Base-by-base conservation (phyloP, 2,888 invertebrate species). In the Aleiodes leptofemur region DNA sequence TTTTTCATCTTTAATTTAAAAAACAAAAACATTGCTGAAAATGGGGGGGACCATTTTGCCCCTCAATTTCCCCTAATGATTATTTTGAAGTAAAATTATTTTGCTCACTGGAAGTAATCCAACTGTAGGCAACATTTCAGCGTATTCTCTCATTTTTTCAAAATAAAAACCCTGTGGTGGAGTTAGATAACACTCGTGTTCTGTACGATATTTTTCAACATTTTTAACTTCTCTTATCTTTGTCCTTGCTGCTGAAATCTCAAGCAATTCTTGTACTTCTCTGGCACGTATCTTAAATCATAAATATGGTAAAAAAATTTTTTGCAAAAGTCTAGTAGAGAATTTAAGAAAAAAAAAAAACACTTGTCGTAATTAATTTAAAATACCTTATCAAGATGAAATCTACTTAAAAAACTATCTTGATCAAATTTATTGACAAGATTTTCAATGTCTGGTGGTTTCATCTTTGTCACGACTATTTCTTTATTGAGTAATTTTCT, bases 61-160 rank as follows among this genome's bases (percentile, higher is more conserved):
- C n/a, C n/a, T n/a, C n/a, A n/a, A n/a, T n/a, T n/a, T n/a, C n/a
- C n/a, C n/a, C n/a, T n/a, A n/a, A n/a, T n/a, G n/a, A n/a, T 23
- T 43, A 16, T 53, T 14, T 13, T 8, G 5, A 53, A 16, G 38
- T 38, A 43, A n/a, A 55, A 56, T 55, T 50, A 29, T 71, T 23
- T 23, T 55, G 56, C 79, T 80, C 79, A 87, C 87, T 16, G 82
- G 82, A n/a, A 82, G 79, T 7, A 87, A 81, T 61, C 73, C 84
- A 23, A 76, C 78, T n/a, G 81, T 73, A 23, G 86, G 84, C 23
- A 84, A 72, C 34, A 70, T 76, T 51, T 83, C 77, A 0, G 86
- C 86, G 55, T 76, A 83, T 43, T 83, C 77, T 76, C 77, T 83
- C 83, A 87, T 85, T 79, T 82, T 82, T 11, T 78, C 74, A 31